Percentiles rank a stretch among this genome's conserved stretches.
phyloP scores from a whole-genome alignment of 2,113 vertebrate genomes.

The Tauraco erythrolophus region DNA sequence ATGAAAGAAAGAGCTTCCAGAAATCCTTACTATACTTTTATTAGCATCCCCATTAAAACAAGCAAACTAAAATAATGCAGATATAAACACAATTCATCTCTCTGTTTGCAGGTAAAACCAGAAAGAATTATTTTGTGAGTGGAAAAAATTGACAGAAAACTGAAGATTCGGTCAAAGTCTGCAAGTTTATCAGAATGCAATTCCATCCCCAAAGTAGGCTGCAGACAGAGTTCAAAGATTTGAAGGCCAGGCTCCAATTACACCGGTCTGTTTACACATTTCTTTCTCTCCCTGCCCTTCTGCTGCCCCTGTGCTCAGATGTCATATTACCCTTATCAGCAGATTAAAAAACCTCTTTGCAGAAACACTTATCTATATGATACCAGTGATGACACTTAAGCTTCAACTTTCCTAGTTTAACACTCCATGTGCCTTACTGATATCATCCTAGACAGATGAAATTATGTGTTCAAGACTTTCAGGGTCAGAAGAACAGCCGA shows the following conservation, averaged over 20 bases:
- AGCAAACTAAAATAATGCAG: background rate
- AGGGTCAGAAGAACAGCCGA: constrained; percentile 22
- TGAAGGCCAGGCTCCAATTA: constrained; percentile 36
- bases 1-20: background rate
- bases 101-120: background rate
- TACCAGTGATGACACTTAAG: constrained; percentile 62
- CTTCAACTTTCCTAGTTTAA: constrained; percentile 59
- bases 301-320: constrained; percentile 50
- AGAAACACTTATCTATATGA: constrained; percentile 58
- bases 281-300: constrained; percentile 18
- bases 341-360: constrained; percentile 53
- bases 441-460: constrained; percentile 31
- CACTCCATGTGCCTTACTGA: constrained; percentile 29
- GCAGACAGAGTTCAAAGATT: background rate
- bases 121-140: background rate
- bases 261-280: constrained; percentile 19
- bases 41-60: background rate
- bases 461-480: background rate
- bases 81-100: background rate
- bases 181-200: background rate
- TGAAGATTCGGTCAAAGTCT: background rate
- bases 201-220: background rate
- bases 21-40: background rate
- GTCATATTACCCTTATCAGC: constrained; percentile 55
- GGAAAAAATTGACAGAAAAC: background rate